Base-by-base conservation (phyloP, 1,140 invertebrate species). In the Leptinotarsa lineolata region DNA sequence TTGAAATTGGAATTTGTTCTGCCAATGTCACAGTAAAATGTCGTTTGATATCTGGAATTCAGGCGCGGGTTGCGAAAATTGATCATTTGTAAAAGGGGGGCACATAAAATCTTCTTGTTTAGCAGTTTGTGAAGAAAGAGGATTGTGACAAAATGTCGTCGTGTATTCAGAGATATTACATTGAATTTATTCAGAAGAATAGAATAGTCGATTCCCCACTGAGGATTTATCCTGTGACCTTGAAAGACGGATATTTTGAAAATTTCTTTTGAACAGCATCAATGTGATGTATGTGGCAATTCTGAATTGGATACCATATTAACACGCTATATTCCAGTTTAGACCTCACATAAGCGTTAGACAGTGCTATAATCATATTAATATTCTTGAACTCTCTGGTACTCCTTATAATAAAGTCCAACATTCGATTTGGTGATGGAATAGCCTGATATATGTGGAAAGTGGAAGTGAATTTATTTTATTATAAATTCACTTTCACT, bases 281-380 rank as follows among this genome's bases (percentile, higher is more conserved):
- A 60, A 60, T 60, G n/a, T 60, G 59, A 60, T 60, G 59, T n/a
- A 60, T 60, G 59, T 60, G 59, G n/a, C 59, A 60, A 60, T 60
- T 60, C 6, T 60, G n/a, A 60, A 60, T 60, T 60, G 59, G 59
- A 60, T 60, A 60, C 59, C 59, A 60, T 60, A 60, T 60, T n/a
- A 60, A 60, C 59, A 60, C 59, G 6, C 59, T n/a, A 60, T 60
- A 60, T 60, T 60, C 59, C n/a, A n/a, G 59, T 60, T n/a, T n/a
- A n/a, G n/a, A n/a, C n/a, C n/a, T n/a, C n/a, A n/a, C n/a, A n/a
- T n/a, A n/a, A n/a, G n/a, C n/a, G n/a, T n/a, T n/a, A n/a, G n/a
- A n/a, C n/a, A n/a, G n/a, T n/a, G n/a, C n/a, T n/a, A n/a, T n/a
- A 60, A 60, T 60, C 20, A n/a, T 60, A n/a, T 60, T n/a, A 5